Evolutionary conservation across 2,888 invertebrate species (phyloP).

Genomic region (Noctua janthina): DNA sequence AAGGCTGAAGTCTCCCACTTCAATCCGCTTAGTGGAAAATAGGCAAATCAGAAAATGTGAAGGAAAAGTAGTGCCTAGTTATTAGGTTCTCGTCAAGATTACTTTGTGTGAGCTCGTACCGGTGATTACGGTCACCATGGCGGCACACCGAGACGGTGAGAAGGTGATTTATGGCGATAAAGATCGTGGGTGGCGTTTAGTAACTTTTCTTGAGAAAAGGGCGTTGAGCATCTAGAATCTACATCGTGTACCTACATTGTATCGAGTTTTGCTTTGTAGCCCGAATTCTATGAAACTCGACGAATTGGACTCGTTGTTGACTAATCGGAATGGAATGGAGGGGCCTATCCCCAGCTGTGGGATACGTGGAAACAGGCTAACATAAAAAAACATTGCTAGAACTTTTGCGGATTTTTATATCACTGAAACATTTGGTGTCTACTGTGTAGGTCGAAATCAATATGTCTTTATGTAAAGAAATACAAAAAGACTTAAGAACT

Average conservation of each 20-base stretch:
- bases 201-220: conserved; percentile 16
- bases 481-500: not conserved
- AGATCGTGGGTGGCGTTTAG: conserved; percentile 13
- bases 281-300: not conserved
- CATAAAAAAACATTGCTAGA: not conserved
- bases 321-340: not conserved
- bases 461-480: not conserved
- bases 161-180: conserved; percentile 42
- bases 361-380: not conserved
- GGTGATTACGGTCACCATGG: conserved; percentile 42
- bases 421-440: not conserved
- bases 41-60: conserved; percentile 17
- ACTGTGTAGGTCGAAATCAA: not conserved
- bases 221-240: not conserved
- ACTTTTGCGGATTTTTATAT: not conserved
- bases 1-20: no score
- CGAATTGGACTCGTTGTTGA: not conserved
- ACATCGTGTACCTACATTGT: not conserved
- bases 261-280: not conserved
- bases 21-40: conserved; percentile 18
- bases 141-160: conserved; percentile 5
- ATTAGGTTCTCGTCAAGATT: conserved; percentile 39
- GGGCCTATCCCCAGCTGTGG: not conserved
- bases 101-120: conserved; percentile 14
- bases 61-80: conserved; percentile 8